Evolutionary conservation across 1,140 invertebrate genomes (phyloP).

Genomic region (Cydia pomonella): DNA sequence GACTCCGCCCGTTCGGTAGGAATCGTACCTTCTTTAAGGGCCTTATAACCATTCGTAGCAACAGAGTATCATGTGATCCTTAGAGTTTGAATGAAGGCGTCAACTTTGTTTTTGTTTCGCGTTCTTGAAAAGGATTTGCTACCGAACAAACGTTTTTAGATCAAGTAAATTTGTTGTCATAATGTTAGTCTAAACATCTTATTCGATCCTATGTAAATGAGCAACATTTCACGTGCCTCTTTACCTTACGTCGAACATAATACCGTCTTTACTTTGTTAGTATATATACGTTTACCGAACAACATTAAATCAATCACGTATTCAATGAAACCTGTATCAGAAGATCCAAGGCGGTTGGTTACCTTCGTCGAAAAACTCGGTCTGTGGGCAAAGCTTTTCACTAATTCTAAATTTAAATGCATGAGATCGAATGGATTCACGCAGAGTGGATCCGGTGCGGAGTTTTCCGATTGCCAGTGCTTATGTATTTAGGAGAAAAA

Average conservation of each 20-base stretch:
- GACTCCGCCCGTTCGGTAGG: too few relatives aligned
- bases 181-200: slow-evolving; percentile 12
- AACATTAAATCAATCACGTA: slow-evolving; percentile 68
- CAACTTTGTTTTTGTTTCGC: slow-evolving; percentile 29
- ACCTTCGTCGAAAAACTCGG: slow-evolving; percentile 63
- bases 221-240: not conserved
- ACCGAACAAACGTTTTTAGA: slow-evolving; percentile 12
- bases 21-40: too few relatives aligned
- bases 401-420: slow-evolving; percentile 79
- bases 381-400: slow-evolving; percentile 65
- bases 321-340: slow-evolving; percentile 63
- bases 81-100: not conserved
- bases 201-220: slow-evolving; percentile 20
- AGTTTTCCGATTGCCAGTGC: slow-evolving; percentile 63
- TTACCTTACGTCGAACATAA: not conserved
- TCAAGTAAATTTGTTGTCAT: not conserved
- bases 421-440: slow-evolving; percentile 76
- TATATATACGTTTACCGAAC: slow-evolving; percentile 47
- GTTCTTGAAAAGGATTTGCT: slow-evolving; percentile 12
- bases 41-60: not conserved
- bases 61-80: not conserved
- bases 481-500: slow-evolving; percentile 67
- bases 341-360: slow-evolving; percentile 61
- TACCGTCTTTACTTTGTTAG: slow-evolving; percentile 34
- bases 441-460: slow-evolving; percentile 55